Percentiles rank a stretch among this genome's conserved stretches.
Conservation (phyloP, 2,888 invertebrate species). For the Drosophila leonis region DNA sequence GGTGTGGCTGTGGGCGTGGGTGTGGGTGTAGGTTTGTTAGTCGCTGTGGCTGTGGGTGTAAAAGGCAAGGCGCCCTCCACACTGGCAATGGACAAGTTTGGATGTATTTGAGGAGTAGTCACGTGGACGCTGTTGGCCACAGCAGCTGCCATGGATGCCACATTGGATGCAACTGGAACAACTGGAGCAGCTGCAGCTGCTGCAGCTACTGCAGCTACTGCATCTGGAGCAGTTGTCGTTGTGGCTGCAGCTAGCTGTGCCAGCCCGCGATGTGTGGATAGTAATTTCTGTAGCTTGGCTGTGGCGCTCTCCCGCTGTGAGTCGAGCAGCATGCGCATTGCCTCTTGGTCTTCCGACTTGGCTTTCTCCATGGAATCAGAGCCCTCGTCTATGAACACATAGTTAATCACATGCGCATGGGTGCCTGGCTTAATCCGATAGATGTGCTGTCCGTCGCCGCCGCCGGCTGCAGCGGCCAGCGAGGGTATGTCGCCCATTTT, state of each 20-base stretch:
- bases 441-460: slow-evolving; percentile 58
- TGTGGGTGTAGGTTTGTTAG: background rate
- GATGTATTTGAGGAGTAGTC: slow-evolving; percentile 66
- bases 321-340: slow-evolving; percentile 80
- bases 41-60: background rate
- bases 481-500: slow-evolving; percentile 77
- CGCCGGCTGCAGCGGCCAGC: slow-evolving; percentile 39
- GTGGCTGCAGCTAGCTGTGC: background rate
- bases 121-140: slow-evolving; percentile 18
- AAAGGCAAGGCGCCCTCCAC: slow-evolving; percentile 53
- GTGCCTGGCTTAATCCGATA: slow-evolving; percentile 84
- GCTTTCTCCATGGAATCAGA: slow-evolving; percentile 82
- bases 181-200: background rate
- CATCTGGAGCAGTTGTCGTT: background rate
- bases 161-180: background rate
- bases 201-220: background rate
- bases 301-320: slow-evolving; percentile 82
- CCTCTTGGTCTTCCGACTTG: slow-evolving; percentile 79
- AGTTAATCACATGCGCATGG: slow-evolving; percentile 84
- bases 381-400: slow-evolving; percentile 82
- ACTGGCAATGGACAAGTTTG: slow-evolving; percentile 64
- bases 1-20: background rate
- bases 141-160: background rate
- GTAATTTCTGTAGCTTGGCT: slow-evolving; percentile 81
- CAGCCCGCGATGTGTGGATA: slow-evolving; percentile 68